Base-by-base conservation (phyloP, 1,140 invertebrate genomes). In the Aradophagus sp. region DNA sequence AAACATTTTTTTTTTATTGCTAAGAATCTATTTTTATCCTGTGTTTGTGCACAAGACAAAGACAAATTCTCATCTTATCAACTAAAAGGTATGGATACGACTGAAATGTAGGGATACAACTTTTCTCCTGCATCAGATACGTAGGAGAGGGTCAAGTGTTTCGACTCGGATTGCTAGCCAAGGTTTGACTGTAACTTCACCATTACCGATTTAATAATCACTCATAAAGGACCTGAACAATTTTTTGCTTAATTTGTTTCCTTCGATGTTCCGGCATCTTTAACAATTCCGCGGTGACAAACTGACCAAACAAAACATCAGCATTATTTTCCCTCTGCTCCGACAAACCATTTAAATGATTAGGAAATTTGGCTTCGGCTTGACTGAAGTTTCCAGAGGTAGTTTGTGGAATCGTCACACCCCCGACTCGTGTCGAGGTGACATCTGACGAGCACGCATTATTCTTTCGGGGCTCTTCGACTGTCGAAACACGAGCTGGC, bases 231-330 rank as follows among this genome's bases (percentile, higher is more conserved):
- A 70, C 58, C 29, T 62, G 35, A 8, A 70, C 5, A 32, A 71
- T 71, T 53, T 59, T 63, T n/a, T 63, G 67, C 19, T 71, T 65
- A 7, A 53, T 59, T 5, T 13, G 32, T 6, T 71, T 71, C 2
- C 52, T 38, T 13, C 41, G 44, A 3, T 17, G 1, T 27, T 71
- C 68, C 0, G 68, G 47, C 23, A 71, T 13, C 26, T 65, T 59
- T 6, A 59, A 14, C 10, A 71, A 56, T 47, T 71, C 59, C 8
- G 68, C 68, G 0, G 59, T 31, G 0, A 71, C 44, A 5, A 71
- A 71, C 10, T 71, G 68, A 2, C 68, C 68, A 10, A 71, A 71
- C 10, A 71, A 36, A 27, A 19, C 17, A 7, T 71, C 68, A 1
- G 68, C 53, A 5, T 26, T 39, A 12, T 38, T 56, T n/a, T 15